Percentiles rank a stretch among this genome's conserved stretches.
phyloP scores from a whole-genome alignment of 1,140 invertebrate species.

The Hirudo medicinalis region DNA sequence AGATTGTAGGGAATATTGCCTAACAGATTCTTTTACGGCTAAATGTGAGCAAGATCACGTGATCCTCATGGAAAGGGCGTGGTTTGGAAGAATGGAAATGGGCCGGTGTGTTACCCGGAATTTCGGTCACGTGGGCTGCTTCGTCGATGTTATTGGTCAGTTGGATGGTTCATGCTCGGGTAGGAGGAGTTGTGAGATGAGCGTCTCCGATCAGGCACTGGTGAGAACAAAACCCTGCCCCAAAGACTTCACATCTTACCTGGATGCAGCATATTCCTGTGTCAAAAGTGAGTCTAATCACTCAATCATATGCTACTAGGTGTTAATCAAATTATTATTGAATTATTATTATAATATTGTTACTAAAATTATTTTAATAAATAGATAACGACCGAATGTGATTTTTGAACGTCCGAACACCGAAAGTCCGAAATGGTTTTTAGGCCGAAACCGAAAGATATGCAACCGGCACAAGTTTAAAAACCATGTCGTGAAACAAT shows the following conservation, averaged over 20 bases:
- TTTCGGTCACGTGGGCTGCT: constrained; percentile 22
- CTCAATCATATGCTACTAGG: background rate
- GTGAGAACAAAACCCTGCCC: constrained; percentile 21
- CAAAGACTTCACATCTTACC: constrained; percentile 21
- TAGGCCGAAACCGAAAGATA: too few relatives aligned
- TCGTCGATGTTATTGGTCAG: constrained; percentile 14
- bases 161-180: constrained; percentile 22
- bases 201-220: constrained; percentile 20
- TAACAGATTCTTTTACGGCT: constrained; percentile 19
- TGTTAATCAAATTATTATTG: background rate
- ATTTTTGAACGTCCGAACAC: too few relatives aligned
- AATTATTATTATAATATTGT: too few relatives aligned
- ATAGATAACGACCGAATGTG: too few relatives aligned
- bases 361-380: too few relatives aligned
- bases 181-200: constrained; percentile 16
- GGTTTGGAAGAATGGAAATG: constrained; percentile 22
- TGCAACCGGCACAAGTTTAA: too few relatives aligned
- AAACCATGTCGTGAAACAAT: too few relatives aligned
- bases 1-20: constrained; percentile 17
- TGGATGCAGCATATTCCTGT: constrained; percentile 15
- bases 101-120: constrained; percentile 21
- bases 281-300: constrained; percentile 14
- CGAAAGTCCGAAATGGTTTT: too few relatives aligned
- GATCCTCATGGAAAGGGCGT: constrained; percentile 20
- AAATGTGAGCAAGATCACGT: constrained; percentile 16